Conservation (phyloP, 1,140 invertebrate species). For the Homarus americanus region DNA sequence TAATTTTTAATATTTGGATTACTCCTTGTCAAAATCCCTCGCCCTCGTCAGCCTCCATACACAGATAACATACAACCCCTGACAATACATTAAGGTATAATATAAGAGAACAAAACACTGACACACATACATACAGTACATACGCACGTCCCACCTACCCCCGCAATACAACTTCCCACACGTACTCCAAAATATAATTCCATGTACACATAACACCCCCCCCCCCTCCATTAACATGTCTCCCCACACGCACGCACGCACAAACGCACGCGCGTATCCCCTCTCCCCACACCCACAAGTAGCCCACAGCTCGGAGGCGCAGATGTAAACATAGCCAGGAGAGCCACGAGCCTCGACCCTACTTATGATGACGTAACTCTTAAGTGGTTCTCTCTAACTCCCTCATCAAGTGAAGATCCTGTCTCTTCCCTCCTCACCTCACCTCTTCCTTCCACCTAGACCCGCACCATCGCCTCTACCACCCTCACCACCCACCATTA, state of each 20-base stretch:
- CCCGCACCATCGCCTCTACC: not conserved
- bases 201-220: too few species aligned
- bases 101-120: too few species aligned
- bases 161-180: too few species aligned
- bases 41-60: too few species aligned
- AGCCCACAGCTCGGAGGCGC: not conserved
- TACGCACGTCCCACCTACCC: too few species aligned
- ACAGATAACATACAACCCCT: too few species aligned
- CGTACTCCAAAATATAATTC: too few species aligned
- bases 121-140: too few species aligned
- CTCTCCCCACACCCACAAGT: not conserved
- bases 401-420: not conserved
- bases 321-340: not conserved
- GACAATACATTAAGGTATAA: too few species aligned
- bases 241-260: not conserved
- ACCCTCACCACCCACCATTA: not conserved
- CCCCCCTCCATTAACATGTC: not conserved
- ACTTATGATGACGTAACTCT: conserved; percentile 5
- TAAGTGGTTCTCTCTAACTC: not conserved
- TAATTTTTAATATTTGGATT: too few species aligned
- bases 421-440: not conserved
- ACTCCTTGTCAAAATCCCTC: too few species aligned
- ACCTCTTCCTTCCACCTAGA: not conserved
- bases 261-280: not conserved
- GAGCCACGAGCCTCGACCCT: not conserved